Conservation (phyloP, 2,888 invertebrate genomes). For the Coleophora flavipennella region DNA sequence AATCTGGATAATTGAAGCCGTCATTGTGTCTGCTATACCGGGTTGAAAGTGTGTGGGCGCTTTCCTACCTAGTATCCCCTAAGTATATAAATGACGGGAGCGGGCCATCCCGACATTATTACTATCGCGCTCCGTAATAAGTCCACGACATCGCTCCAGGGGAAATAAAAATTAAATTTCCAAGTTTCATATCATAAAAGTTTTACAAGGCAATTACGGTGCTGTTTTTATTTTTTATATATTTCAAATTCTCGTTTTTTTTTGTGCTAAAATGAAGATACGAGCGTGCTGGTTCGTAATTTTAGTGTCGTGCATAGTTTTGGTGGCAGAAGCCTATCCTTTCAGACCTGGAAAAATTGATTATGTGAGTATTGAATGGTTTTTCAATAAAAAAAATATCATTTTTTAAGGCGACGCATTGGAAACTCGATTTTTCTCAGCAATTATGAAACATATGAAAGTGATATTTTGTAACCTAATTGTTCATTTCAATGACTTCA, state of each 20-base stretch:
- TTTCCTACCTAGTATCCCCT: conserved; percentile 16
- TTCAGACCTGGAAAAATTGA: conserved; percentile 45
- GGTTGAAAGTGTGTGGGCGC: conserved; percentile 52
- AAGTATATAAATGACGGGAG: conserved; percentile 49
- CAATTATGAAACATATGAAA: no score
- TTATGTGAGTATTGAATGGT: conserved; percentile 43
- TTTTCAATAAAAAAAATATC: background rate
- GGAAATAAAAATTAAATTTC: background rate
- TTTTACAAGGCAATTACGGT: no score
- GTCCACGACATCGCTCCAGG: conserved; percentile 22
- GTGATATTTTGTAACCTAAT: no score
- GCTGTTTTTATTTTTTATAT: no score
- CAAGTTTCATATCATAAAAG: no score
- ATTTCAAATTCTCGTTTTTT: background rate
- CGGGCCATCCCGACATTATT: conserved; percentile 34
- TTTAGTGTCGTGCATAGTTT: conserved; percentile 31
- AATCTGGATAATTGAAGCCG: conserved; percentile 8
- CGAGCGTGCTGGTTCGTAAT: conserved; percentile 32
- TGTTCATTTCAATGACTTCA: no score
- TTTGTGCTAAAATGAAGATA: conserved; percentile 35
- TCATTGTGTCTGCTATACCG: conserved; percentile 14
- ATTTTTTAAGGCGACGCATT: no score
- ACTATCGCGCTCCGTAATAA: conserved; percentile 23
- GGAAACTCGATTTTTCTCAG: no score
- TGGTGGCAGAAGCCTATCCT: conserved; percentile 35